A percentile compares a stretch with the other conserved stretches of the same genome.
Evolutionary conservation across 1,140 invertebrate species (phyloP).

Genomic region (Chelonus insularis): DNA sequence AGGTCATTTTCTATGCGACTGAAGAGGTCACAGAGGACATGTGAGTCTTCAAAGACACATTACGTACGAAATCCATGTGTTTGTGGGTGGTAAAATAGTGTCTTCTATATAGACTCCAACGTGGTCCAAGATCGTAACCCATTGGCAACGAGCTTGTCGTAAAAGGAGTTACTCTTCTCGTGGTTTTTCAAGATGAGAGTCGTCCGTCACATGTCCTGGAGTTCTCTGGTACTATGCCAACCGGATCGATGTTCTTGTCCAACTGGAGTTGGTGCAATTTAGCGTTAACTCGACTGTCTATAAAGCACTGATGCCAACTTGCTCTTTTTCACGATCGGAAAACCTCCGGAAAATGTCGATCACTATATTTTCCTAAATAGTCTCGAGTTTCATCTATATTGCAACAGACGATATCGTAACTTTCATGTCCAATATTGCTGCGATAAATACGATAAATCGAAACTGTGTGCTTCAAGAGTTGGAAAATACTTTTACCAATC

Average conservation of each 20-base stretch:
- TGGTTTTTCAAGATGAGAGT: conserved; percentile 16
- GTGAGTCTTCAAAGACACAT: conserved; percentile 14
- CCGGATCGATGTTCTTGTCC: not conserved
- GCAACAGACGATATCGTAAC: no score
- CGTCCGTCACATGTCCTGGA: not conserved
- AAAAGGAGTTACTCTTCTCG: not conserved
- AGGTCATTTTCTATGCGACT: conserved; percentile 4
- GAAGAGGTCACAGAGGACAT: not conserved
- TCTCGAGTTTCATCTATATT: not conserved
- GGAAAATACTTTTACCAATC: no score
- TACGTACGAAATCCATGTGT: conserved; percentile 15
- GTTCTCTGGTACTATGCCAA: not conserved
- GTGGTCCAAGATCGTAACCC: conserved; percentile 5
- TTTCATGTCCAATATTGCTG: no score
- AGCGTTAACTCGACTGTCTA: not conserved
- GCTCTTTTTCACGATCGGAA: not conserved
- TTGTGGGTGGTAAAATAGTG: not conserved
- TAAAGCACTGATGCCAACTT: not conserved
- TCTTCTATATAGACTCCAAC: not conserved
- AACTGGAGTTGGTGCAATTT: conserved; percentile 1
- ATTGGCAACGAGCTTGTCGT: conserved; percentile 16
- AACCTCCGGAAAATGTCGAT: not conserved
- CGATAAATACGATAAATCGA: no score
- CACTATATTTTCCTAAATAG: not conserved
- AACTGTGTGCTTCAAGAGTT: no score